Percentiles rank a stretch among this genome's conserved stretches.
These are phyloP conservation scores for Dipodomys ordii DNA, from an alignment of 2,113 vertebrate species.

Conservation along the genomic window DNA sequence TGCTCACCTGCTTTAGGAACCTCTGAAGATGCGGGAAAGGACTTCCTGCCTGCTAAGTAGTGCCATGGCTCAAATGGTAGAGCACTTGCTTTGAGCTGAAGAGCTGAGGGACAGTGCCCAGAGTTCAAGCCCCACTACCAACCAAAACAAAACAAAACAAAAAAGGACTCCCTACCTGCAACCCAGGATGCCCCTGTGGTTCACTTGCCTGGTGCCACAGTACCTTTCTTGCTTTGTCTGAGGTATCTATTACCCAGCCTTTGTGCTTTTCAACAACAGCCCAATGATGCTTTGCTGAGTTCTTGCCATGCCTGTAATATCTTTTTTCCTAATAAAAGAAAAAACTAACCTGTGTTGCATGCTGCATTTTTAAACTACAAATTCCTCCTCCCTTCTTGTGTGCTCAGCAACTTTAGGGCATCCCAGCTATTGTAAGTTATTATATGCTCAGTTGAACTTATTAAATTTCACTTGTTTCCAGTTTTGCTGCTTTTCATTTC, in stretches of 20 bases:
- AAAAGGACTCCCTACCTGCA: neutral
- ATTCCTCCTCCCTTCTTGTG: neutral
- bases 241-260: neutral
- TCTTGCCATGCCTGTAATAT: slow-evolving; percentile 11
- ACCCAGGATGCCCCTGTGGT: neutral
- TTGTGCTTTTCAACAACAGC: neutral
- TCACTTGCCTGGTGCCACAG: neutral
- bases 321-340: slow-evolving; percentile 44
- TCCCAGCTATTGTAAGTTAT: slow-evolving; percentile 59
- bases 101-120: too few species aligned
- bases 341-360: neutral
- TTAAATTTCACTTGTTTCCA: slow-evolving; percentile 59
- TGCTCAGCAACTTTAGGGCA: slow-evolving; percentile 59
- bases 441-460: slow-evolving; percentile 70
- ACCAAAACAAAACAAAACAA: neutral
- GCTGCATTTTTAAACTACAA: slow-evolving; percentile 47
- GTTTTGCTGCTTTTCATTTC: slow-evolving; percentile 58
- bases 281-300: neutral
- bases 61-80: too few species aligned
- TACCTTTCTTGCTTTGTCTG: neutral
- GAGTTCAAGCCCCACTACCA: too few species aligned
- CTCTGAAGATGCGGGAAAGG: too few species aligned
- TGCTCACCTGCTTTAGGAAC: neutral
- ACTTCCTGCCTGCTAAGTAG: neutral
- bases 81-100: too few species aligned